Base-by-base conservation (phyloP, 2,888 invertebrate genomes). In the Lapara coniferarum region DNA sequence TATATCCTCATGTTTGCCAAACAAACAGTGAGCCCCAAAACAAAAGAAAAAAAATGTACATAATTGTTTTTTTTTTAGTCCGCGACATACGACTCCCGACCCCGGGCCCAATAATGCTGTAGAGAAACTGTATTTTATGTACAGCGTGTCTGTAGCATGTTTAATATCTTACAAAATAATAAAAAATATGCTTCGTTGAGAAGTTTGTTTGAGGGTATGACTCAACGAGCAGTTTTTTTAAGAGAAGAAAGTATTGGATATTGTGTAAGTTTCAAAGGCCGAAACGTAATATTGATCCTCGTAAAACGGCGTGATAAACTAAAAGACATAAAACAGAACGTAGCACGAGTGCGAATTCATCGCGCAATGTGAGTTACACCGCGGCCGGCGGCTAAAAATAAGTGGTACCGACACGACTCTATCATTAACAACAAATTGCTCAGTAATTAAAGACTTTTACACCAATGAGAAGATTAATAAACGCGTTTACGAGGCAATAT, bases 371-470 rank as follows among this genome's bases (percentile, higher is more conserved):
- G 63, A 16, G 66, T 58, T 69, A 66, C 44, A 57, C 37, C 63
- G 70, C 49, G 46, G 37, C 57, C 19, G 37, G 0, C 14, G 53
- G 19, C 66, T 70, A 70, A 67, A 70, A 67, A 70, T 67, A 70
- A 58, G 58, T 30, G 69, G 13, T 6, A 51, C 46, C 52, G 44
- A 46, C 19, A 49, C 58, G 68, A 59, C 52, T 51, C 59, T 37
- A 53, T 37, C 67, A 19, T 44, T 67, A 44, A 37, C n/a, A 30
- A 58, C 51, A 53, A 16, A 10, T 10, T 16, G 59, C 46, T 67
- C 55, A 63, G 55, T 63, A 49, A 70, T 70, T 67, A 68, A 10
- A n/a, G 14, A 55, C 70, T 68, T 46, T 70, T 30, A 10, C n/a
- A 19, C 10, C 25, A 56, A 7, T 14, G n/a, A 16, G 6, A 10